phyloP scores from a whole-genome alignment of 2,888 invertebrate genomes.

The Agonopterix alstromeriana region DNA sequence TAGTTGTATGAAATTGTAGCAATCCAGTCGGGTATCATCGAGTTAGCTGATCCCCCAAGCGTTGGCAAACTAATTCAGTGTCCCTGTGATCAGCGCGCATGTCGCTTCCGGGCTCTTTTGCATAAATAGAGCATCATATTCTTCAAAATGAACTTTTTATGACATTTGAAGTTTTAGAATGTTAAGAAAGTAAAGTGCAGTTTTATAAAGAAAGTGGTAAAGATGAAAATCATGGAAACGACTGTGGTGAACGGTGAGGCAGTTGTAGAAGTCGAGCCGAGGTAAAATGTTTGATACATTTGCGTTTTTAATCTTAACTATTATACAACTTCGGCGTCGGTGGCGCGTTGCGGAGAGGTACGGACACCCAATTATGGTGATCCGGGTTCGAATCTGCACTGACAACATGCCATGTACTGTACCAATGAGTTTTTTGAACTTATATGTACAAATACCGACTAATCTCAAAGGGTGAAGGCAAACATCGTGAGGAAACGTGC shows the following conservation, averaged over 20 bases:
- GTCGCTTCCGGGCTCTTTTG: conserved; percentile 24
- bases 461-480: too few relatives aligned
- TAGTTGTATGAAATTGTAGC: conserved; percentile 61
- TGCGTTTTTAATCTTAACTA: too few relatives aligned
- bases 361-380: too few relatives aligned
- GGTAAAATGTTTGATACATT: neutral
- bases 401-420: too few relatives aligned
- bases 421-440: too few relatives aligned
- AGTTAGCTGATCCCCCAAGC: conserved; percentile 50
- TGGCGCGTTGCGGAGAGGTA: too few relatives aligned
- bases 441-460: too few relatives aligned
- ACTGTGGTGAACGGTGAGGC: neutral
- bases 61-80: conserved; percentile 20
- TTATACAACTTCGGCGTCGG: too few relatives aligned
- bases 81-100: conserved; percentile 27
- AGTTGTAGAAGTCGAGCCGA: neutral
- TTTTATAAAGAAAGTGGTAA: neutral
- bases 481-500: too few relatives aligned
- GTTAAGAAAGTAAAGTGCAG: neutral
- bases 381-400: too few relatives aligned
- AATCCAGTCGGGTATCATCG: conserved; percentile 55
- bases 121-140: neutral
- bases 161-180: neutral
- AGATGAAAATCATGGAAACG: conserved; percentile 57
- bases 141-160: neutral